Conservation (phyloP, 2,113 vertebrate species). For the Chiloscyllium plagiosum region DNA sequence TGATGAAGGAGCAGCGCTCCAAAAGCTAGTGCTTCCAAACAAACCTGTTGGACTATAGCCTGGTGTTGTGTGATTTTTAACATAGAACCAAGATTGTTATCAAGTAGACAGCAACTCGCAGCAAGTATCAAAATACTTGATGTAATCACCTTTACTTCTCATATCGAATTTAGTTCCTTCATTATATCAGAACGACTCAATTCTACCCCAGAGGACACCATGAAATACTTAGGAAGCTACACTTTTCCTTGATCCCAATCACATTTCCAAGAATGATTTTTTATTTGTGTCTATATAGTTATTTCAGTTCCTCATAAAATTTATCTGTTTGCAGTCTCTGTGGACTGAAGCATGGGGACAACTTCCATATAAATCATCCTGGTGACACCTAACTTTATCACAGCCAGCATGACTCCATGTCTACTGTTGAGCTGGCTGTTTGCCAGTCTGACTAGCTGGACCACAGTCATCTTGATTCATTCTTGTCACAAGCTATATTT, state of each 20-base stretch:
- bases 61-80: too few species aligned
- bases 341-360: neutral
- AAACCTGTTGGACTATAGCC: too few species aligned
- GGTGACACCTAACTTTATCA: neutral
- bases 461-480: neutral
- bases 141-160: neutral
- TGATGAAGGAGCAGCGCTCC: too few species aligned
- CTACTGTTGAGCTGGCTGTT: too few species aligned
- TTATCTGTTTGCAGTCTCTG: neutral
- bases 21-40: too few species aligned
- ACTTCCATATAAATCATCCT: neutral
- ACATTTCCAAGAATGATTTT: neutral
- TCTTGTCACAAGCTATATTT: neutral
- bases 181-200: neutral
- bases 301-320: neutral
- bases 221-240: neutral
- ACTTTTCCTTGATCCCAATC: too few species aligned
- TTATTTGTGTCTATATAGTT: neutral
- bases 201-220: too few species aligned
- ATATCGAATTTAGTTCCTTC: neutral
- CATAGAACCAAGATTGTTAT: neutral
- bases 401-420: neutral
- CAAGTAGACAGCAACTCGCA: neutral
- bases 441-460: neutral
- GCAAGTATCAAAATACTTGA: neutral